Evolutionary conservation across 37 sponge, comb jelly and placozoan genomes (phyloP).

Genomic region (Amphimedon queenslandica): DNA sequence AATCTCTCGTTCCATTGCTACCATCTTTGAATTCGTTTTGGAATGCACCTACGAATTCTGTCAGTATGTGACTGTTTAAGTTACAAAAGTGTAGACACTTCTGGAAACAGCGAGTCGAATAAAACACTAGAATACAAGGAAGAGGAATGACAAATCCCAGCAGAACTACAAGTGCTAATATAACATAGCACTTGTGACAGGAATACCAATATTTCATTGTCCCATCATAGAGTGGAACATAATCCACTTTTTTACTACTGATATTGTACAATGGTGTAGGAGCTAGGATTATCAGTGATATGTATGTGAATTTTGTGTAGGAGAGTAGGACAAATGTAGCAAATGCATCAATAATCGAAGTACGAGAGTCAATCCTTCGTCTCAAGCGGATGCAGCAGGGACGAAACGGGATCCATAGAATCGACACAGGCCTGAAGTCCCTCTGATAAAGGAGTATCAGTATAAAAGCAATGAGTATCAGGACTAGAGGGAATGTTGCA

Average conservation of each 20-base stretch:
- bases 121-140: neutral
- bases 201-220: neutral
- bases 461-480: neutral
- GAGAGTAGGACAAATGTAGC: constrained; percentile 3
- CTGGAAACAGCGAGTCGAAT: neutral
- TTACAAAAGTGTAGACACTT: neutral
- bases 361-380: neutral
- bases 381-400: neutral
- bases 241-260: neutral
- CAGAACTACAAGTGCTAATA: neutral
- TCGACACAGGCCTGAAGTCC: neutral
- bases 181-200: neutral
- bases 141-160: neutral
- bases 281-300: neutral
- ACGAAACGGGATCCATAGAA: neutral
- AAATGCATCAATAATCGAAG: constrained; percentile 6
- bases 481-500: neutral
- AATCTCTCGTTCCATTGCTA: constrained; percentile 2
- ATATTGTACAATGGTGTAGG: neutral
- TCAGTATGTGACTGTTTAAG: neutral
- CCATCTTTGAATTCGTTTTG: neutral
- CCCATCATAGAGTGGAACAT: neutral
- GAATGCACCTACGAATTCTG: neutral
- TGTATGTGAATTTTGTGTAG: neutral
- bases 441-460: neutral